Evolutionary conservation across 2,888 invertebrate genomes (phyloP).

Genomic region (Zele albiditarsus): DNA sequence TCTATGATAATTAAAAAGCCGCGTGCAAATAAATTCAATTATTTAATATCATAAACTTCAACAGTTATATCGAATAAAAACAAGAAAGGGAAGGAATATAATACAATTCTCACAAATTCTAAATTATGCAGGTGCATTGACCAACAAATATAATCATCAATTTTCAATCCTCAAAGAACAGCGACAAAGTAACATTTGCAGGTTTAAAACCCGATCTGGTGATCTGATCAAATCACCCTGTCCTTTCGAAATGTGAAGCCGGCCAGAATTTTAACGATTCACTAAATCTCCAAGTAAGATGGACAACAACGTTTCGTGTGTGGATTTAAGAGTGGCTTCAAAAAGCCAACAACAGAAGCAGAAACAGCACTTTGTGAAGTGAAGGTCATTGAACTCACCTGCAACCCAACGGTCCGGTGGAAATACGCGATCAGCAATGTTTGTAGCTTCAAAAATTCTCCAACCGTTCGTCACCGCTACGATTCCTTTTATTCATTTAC

Average conservation of each 20-base stretch:
- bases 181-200: constrained; percentile 23
- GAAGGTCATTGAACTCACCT: constrained; percentile 38
- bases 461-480: not conserved
- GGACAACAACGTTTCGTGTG: constrained; percentile 41
- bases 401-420: not conserved
- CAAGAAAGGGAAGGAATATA: not conserved
- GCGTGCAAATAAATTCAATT: not conserved
- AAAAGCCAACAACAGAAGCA: constrained; percentile 15
- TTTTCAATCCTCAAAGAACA: constrained; percentile 32
- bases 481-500: not conserved
- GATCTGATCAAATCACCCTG: constrained; percentile 17
- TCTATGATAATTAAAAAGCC: not conserved
- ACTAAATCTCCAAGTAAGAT: constrained; percentile 61
- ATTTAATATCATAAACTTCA: not conserved
- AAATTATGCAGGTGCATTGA: constrained; percentile 1
- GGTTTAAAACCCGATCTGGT: constrained; percentile 10
- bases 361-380: constrained; percentile 19
- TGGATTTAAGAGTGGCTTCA: constrained; percentile 22
- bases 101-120: not conserved
- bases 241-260: constrained; percentile 49
- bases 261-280: constrained; percentile 68
- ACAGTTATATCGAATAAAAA: not conserved
- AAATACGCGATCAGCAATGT: not conserved
- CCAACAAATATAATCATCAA: constrained; percentile 3
- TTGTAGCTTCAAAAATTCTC: not conserved